Base-by-base conservation (phyloP, 2,888 invertebrate genomes). In the Pterostichus madidus region DNA sequence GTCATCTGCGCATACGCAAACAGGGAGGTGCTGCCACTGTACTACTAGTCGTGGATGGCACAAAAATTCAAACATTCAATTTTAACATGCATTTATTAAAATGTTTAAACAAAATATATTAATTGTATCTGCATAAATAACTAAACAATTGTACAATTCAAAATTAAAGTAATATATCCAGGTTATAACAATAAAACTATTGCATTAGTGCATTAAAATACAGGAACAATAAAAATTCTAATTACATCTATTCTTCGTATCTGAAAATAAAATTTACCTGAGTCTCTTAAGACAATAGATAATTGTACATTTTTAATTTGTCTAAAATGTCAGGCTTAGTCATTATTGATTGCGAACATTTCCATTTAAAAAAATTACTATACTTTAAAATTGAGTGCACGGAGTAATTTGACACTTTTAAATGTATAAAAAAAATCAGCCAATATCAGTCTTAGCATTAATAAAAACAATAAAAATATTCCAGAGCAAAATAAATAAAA, bases 1-100 rank as follows among this genome's bases (percentile, higher is more conserved):
- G 46, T 59, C 39, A 56, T 73, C 17, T 80, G 80, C 73, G 80
- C 80, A 80, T 53, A 24, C 71, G 79, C 79, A 46, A 59, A 32
- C 6, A 31, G 11, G 52, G 46, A 75, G 15, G 5, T 10, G 52
- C 24, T 24, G 24, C 24, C 24, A 24, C 3, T 24, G 24, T 3
- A 24, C 3, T 1, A 49, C 49, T 49, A 49, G 10, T 8, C 8
- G 8, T 39, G 8, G 39, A 8, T 39, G 39, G 6, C 44, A 24
- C 35, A 32, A 7, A 24, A 82, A 52, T 76, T 64, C n/a, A 77
- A 77, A 56, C 24, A 39, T 71, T 71, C 52, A 52, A 52, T 49
- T 82, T 76, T 76, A 24, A 76, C 44, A 44, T 44, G 68, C 44
- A 71, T 71, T 71, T 71, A 71, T 71, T 71, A 39, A 49, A 49